Evolutionary conservation across 1,140 invertebrate species (phyloP).

Genomic region (Procambarus clarkii): DNA sequence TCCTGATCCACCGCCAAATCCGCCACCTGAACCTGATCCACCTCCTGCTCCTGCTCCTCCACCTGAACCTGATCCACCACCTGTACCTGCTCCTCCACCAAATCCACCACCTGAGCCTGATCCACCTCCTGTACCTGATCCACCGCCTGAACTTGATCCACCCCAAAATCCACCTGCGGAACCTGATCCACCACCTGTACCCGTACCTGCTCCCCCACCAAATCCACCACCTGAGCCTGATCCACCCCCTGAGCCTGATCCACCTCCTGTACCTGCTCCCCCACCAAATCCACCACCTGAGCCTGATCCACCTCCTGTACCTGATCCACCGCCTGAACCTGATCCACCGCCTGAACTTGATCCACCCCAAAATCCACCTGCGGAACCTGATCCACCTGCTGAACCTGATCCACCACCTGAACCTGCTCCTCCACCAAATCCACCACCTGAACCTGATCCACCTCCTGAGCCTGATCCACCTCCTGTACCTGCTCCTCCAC

Average conservation of each 20-base stretch:
- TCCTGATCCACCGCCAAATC: too few species aligned
- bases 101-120: too few species aligned
- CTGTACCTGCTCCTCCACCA: too few species aligned
- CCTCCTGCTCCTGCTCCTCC: too few species aligned
- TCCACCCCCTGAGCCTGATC: background rate
- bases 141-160: background rate
- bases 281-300: background rate
- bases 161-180: background rate
- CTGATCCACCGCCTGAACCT: background rate
- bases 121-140: too few species aligned
- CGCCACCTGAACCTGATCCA: too few species aligned
- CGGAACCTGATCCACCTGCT: background rate
- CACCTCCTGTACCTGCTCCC: background rate
- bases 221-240: background rate
- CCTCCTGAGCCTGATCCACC: background rate
- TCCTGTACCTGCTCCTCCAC: background rate
- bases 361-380: too few species aligned
- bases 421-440: background rate
- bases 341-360: background rate
- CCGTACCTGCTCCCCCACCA: background rate
- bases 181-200: background rate
- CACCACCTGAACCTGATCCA: background rate
- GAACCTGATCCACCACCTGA: background rate
- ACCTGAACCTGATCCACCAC: too few species aligned
- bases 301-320: background rate